These are phyloP conservation scores for Rhodeus uyekii DNA, from an alignment of 2,797 vertebrate genomes.

Conservation along the genomic window DNA sequence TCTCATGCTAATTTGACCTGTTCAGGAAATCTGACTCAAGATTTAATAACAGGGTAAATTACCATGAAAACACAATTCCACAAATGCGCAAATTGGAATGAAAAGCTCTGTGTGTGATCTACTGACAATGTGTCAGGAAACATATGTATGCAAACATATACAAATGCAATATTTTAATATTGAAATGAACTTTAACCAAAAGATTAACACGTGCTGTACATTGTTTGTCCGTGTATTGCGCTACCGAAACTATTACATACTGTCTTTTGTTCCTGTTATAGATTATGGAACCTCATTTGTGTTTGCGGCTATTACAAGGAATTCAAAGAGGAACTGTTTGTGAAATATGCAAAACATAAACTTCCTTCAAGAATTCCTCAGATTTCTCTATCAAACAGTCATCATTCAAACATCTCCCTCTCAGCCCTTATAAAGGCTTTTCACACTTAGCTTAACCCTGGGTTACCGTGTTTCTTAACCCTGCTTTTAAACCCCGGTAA, in stretches of 20 bases:
- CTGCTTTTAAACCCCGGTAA: too few relatives aligned
- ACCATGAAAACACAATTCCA: too few relatives aligned
- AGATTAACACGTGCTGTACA: background rate
- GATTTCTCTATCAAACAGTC: background rate
- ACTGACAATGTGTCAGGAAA: too few relatives aligned
- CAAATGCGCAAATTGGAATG: too few relatives aligned
- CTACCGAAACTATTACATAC: background rate
- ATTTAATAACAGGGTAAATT: too few relatives aligned
- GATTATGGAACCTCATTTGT: background rate
- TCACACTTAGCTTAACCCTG: too few relatives aligned
- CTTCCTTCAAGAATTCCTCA: slow-evolving; percentile 4
- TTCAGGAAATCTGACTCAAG: too few relatives aligned
- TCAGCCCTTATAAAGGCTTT: background rate
- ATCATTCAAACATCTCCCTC: background rate
- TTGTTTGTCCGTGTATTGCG: background rate
- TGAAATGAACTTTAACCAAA: background rate
- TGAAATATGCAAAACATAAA: background rate
- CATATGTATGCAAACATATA: background rate
- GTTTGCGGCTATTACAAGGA: background rate
- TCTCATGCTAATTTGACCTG: too few relatives aligned
- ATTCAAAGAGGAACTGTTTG: slow-evolving; percentile 1
- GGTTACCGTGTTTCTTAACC: too few relatives aligned
- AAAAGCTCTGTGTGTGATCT: too few relatives aligned
- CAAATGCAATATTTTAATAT: background rate
- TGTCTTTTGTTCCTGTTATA: background rate